Evolutionary conservation across 1,140 invertebrate genomes (phyloP).

Genomic region (Notospermus geniculatus): DNA sequence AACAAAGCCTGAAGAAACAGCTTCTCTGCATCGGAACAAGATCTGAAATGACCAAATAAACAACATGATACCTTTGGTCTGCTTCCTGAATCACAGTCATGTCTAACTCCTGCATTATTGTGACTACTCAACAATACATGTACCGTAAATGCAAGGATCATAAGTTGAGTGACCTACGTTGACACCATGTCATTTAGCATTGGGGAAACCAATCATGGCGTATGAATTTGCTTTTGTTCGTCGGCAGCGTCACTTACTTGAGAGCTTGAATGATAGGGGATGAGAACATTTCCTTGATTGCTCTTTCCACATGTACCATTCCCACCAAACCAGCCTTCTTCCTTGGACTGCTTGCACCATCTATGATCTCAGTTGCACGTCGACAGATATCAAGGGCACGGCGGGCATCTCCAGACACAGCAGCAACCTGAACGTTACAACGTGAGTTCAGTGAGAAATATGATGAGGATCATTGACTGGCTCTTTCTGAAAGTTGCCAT

Average conservation of each 20-base stretch:
- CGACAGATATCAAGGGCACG: conserved; percentile 92
- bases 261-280: conserved; percentile 84
- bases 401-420: conserved; percentile 93
- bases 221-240: too few species aligned
- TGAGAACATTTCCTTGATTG: conserved; percentile 84
- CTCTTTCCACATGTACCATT: conserved; percentile 76
- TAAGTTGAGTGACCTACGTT: too few species aligned
- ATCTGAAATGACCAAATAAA: conserved; percentile 60
- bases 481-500: too few species aligned
- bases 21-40: conserved; percentile 74
- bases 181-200: too few species aligned
- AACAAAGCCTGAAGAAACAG: conserved; percentile 77
- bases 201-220: too few species aligned
- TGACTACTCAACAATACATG: too few species aligned
- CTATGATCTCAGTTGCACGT: conserved; percentile 82
- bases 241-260: conserved; percentile 57
- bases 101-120: too few species aligned
- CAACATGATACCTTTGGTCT: too few species aligned
- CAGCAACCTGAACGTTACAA: conserved; percentile 83
- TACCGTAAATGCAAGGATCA: too few species aligned
- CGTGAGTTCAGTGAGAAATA: neutral
- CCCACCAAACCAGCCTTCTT: conserved; percentile 59
- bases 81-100: too few species aligned
- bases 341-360: conserved; percentile 51
- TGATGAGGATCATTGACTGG: too few species aligned